Base-by-base conservation (phyloP, 2,113 vertebrate genomes). In the Gnathonemus echidnorhynchus region DNA sequence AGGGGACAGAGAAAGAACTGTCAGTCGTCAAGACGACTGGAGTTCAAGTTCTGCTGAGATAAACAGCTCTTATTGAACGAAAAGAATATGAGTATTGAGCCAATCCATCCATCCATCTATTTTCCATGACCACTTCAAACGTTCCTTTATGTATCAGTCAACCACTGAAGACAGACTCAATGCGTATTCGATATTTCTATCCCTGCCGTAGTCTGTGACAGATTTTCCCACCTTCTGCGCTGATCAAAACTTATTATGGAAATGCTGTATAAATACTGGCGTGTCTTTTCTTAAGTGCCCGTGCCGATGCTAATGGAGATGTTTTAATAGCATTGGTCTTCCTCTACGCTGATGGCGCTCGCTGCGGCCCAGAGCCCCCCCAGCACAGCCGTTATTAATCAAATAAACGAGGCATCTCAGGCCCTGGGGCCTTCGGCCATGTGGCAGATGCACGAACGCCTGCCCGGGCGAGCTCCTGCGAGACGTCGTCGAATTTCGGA, bases 1-100 rank as follows among this genome's bases (percentile, higher is more conserved):
- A 66, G 74, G 84, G 80, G 17, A 89, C 77, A 56, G 80, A 85
- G 88, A 50, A 90, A 66, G 83, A 90, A 39, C 27, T 86, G 90
- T 88, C 90, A 7, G 48, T 90, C 87, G 42, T 50, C 62, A 49
- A 42, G 52, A 87, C 70, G 24, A 27, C 5, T 31, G 2, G 53
- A 88, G 70, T 56, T 50, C 19, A 31, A 24, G 13, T 53, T 88
- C 35, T 56, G 50, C 86, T 35, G n/a, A 53, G 86, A 87, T 56
- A 87, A 87, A 56, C 13, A 87, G 84, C 85, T 50, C 48, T 86
- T 58, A 88, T 56, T 58, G 27, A 53, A 17, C 50, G 21, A 17
- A 31, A 56, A 42, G 4, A 35, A 88, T 42, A 56, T 53, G 86
- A 42, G 50, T 39, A n/a, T 53, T 42, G 27, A 39, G 52, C 52